A percentile compares a stretch with the other conserved stretches of the same genome.
These are phyloP conservation scores for Sphyrna mokarran DNA, from an alignment of 2,113 vertebrate species.

Conservation along the genomic window DNA sequence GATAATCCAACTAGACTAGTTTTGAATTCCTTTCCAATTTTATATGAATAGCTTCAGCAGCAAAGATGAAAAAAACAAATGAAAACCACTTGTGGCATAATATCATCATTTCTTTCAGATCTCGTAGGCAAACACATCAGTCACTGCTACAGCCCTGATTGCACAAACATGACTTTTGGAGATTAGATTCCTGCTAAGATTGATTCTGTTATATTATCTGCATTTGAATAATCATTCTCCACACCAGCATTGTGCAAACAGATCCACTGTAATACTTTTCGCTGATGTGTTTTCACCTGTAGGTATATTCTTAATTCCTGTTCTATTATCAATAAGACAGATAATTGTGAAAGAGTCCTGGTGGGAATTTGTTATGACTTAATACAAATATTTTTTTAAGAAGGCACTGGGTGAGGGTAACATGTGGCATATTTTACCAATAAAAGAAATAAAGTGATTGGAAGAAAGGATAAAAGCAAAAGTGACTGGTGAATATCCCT, in stretches of 20 bases:
- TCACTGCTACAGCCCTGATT: neutral
- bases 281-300: neutral
- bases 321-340: neutral
- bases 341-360: neutral
- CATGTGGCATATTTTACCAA: neutral
- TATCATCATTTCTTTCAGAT: neutral
- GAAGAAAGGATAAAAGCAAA: too few species aligned
- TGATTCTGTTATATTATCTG: conserved; percentile 12
- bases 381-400: neutral
- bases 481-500: too few species aligned
- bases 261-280: neutral
- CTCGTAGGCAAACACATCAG: neutral
- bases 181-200: conserved; percentile 3
- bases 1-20: neutral
- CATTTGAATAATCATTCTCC: neutral
- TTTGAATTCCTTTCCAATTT: neutral
- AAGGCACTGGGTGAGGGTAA: neutral
- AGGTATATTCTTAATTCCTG: neutral
- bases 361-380: neutral
- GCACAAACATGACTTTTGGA: neutral
- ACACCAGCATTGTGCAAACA: neutral
- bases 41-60: neutral
- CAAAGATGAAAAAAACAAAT: neutral
- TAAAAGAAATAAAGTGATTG: too few species aligned
- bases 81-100: neutral